phyloP scores from a whole-genome alignment of 2,113 vertebrate genomes.

The Otus sunia region DNA sequence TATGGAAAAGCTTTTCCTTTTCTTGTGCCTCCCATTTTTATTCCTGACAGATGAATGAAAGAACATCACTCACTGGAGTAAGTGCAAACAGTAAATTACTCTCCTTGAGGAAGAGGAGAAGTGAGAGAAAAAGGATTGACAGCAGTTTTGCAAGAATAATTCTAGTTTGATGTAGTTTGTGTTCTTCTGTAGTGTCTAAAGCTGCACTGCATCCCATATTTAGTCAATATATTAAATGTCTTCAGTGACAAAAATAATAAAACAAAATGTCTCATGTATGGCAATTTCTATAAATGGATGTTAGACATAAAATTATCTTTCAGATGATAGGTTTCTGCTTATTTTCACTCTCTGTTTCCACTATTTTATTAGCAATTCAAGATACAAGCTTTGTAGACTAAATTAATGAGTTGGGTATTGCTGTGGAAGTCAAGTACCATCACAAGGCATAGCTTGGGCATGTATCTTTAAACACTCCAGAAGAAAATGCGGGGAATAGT shows the following conservation, averaged over 20 bases:
- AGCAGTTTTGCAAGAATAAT: neutral
- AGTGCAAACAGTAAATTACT: neutral
- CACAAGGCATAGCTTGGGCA: neutral
- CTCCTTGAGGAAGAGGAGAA: neutral
- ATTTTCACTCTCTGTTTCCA: neutral
- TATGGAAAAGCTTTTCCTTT: neutral
- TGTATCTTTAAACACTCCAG: neutral
- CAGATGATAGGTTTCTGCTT: neutral
- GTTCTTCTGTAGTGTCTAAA: neutral
- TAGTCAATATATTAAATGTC: neutral
- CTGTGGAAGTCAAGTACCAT: neutral
- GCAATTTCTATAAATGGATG: neutral
- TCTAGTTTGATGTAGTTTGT: neutral
- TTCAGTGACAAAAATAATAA: neutral
- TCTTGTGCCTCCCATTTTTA: neutral
- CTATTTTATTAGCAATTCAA: neutral
- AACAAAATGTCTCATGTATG: rapidly evolving
- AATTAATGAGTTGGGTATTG: neutral
- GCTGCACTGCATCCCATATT: neutral
- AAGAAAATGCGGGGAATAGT: neutral
- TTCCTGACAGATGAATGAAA: neutral
- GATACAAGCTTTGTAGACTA: neutral
- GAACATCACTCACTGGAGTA: neutral
- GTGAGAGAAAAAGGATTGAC: neutral
- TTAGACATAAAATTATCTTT: neutral